These are phyloP conservation scores for Syritta pipiens DNA, from an alignment of 2,888 invertebrate species.

Conservation along the genomic window DNA sequence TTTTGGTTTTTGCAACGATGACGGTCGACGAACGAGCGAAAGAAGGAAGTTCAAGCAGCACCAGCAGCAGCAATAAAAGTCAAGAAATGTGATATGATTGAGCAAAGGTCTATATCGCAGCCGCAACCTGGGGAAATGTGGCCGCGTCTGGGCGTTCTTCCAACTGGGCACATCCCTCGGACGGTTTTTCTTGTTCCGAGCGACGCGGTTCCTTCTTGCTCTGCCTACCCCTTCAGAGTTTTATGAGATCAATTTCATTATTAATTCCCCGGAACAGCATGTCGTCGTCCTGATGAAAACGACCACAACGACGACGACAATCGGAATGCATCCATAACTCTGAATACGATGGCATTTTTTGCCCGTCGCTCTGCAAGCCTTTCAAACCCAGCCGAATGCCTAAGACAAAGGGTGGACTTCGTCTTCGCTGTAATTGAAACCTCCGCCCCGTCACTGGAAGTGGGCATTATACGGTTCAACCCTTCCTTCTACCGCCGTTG, in stretches of 20 bases:
- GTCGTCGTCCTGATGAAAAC: conserved; percentile 5
- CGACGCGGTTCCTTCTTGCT: conserved; percentile 1
- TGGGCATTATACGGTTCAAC: conserved; percentile 19
- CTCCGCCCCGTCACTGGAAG: conserved; percentile 10
- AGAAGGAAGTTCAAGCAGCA: conserved; percentile 33
- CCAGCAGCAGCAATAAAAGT: conserved; percentile 55
- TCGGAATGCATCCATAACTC: conserved; percentile 49
- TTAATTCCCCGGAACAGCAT: conserved; percentile 51
- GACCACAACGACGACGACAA: conserved; percentile 26
- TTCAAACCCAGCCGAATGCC: neutral
- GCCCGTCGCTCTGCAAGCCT: neutral
- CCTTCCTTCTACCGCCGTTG: conserved; percentile 15
- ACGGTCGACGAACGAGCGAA: conserved; percentile 50
- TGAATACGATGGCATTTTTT: conserved; percentile 27
- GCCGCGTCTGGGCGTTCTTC: conserved; percentile 56
- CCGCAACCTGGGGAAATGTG: conserved; percentile 10
- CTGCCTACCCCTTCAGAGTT: conserved; percentile 53
- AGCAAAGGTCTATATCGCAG: conserved; percentile 32
- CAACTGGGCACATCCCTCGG: conserved; percentile 52
- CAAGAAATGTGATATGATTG: conserved; percentile 69
- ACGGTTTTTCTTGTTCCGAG: conserved; percentile 2
- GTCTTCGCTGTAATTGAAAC: conserved; percentile 53
- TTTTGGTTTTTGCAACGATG: no score
- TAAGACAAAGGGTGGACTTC: conserved; percentile 30
- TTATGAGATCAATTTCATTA: conserved; percentile 63